Base-by-base conservation (phyloP, 2,113 vertebrate species). In the Glareola pratincola region DNA sequence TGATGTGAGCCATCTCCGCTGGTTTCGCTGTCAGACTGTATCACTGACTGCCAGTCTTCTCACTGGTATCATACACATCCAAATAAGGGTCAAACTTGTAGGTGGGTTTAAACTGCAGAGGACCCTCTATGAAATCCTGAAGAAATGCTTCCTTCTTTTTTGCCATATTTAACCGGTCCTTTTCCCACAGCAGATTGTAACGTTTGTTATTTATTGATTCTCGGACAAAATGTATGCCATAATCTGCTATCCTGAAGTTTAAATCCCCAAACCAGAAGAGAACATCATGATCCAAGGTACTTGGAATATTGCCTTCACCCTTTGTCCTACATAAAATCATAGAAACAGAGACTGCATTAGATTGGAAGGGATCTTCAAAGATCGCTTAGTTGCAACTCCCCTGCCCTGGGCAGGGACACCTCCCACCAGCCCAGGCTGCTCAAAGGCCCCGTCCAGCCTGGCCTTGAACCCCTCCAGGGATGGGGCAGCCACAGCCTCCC, bases 81-180 rank as follows among this genome's bases (percentile, higher is more conserved):
- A 99, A 99, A 96, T 98, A 98, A 76, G 97, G 98, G 94, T 99
- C 98, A 96, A 99, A 99, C 95, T 99, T 99, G 98, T 99, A 99
- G 60, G 99, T 99, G 71, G 99, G 99, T 39, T 99, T 99, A 89
- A 99, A 99, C 83, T 98, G 97, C 85, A 99, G 95, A 3, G 98
- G 98, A 30, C 99, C 99, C 77, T 99, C 99, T 73, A 98, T 97
- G 98, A 99, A 99, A 56, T 99, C 99, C 95, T 98, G 98, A 80
- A 99, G 99, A 85, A 99, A 98, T 0, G 96, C 88, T 75, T 99
- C 99, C 4, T 98, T 98, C 97, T 97, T 99, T 98, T 98, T 99
- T 91, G 99, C 99, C 97, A 98, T 99, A 74, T 95, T 98, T 95
- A 99, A 98, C 99, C n/a, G n/a, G n/a, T n/a, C n/a, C n/a, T n/a